Conservation (phyloP, 2,113 vertebrate genomes). For the Colaptes auratus region DNA sequence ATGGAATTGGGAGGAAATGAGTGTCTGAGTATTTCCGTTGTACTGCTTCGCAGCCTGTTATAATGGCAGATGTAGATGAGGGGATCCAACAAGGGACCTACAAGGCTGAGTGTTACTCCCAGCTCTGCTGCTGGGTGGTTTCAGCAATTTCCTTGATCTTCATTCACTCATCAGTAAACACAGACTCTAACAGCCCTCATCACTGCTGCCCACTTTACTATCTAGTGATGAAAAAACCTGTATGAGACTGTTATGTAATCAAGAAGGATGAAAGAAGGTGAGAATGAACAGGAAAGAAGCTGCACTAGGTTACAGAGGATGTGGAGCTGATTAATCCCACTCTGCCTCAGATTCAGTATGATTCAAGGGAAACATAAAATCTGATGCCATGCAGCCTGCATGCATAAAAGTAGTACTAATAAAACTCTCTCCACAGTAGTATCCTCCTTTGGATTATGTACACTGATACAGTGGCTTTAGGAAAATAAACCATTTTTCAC, state of each 20-base stretch:
- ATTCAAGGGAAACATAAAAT: not conserved
- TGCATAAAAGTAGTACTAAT: not conserved
- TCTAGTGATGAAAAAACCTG: not conserved
- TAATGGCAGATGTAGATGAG: not conserved
- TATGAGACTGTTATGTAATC: not conserved
- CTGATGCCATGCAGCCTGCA: not conserved
- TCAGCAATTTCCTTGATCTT: not conserved
- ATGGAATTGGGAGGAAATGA: not conserved
- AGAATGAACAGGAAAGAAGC: not conserved
- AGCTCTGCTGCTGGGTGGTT: not conserved
- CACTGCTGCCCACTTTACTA: not conserved
- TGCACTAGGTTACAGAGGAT: not conserved
- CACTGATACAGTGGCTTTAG: not conserved
- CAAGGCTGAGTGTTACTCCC: not conserved
- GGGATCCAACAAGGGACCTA: not conserved
- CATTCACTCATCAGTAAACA: not conserved
- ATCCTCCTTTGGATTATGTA: not conserved
- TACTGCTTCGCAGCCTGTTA: not conserved
- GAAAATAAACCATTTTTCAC: not conserved
- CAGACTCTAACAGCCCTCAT: not conserved
- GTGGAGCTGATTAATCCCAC: not conserved
- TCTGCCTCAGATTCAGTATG: not conserved
- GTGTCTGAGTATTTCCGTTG: not conserved
- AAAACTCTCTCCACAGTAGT: not conserved
- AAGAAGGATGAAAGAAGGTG: not conserved